Conservation (phyloP, 1,140 invertebrate species). For the Lucilia cuprina region DNA sequence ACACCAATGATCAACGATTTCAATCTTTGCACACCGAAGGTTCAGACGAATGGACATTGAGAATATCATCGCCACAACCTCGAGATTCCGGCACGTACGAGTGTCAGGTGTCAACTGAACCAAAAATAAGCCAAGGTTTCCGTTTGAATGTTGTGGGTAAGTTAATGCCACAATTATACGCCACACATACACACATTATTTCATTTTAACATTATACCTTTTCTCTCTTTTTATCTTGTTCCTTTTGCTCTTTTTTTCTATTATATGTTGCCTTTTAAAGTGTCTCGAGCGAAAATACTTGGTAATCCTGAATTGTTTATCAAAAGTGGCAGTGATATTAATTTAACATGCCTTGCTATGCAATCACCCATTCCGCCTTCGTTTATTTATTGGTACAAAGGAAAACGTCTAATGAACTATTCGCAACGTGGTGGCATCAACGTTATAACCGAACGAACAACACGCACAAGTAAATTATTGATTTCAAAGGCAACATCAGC, state of each 20-base stretch:
- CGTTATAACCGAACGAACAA: conserved; percentile 86
- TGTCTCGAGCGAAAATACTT: conserved; percentile 87
- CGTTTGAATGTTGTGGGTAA: conserved; percentile 82
- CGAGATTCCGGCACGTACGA: conserved; percentile 80
- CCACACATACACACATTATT: neutral
- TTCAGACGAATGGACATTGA: conserved; percentile 87
- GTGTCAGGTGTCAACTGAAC: conserved; percentile 87
- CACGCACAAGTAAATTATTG: conserved; percentile 80
- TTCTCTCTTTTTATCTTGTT: conserved; percentile 22
- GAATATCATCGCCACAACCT: conserved; percentile 80
- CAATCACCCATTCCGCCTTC: conserved; percentile 86
- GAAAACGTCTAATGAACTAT: conserved; percentile 87
- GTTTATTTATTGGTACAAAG: conserved; percentile 93
- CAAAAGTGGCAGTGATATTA: conserved; percentile 88
- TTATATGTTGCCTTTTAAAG: conserved; percentile 66
- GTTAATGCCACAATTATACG: conserved; percentile 55
- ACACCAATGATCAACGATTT: conserved; percentile 80
- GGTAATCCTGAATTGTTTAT: conserved; percentile 86
- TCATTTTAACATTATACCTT: neutral
- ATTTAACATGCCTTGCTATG: conserved; percentile 85
- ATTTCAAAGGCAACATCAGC: conserved; percentile 79
- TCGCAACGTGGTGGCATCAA: conserved; percentile 84
- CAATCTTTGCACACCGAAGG: conserved; percentile 80
- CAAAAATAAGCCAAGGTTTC: conserved; percentile 83
- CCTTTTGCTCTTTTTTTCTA: neutral